These are phyloP conservation scores for Koerneria pararmatus DNA, from an alignment of 2,888 invertebrate genomes.

Conservation along the genomic window DNA sequence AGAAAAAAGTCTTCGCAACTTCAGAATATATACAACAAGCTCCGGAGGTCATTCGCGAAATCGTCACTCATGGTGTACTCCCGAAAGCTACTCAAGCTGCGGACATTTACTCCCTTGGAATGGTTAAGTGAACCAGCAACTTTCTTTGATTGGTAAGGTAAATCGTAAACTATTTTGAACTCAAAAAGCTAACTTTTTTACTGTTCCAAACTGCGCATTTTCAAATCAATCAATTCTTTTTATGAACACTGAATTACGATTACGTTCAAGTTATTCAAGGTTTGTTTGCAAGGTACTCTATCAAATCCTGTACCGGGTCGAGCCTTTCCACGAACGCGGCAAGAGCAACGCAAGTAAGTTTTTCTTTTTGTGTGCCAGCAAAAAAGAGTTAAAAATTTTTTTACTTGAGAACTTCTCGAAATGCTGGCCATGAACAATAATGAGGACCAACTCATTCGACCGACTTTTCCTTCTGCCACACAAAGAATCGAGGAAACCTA, in stretches of 20 bases:
- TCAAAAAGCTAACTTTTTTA: no score
- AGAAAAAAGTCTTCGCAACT: constrained; percentile 21
- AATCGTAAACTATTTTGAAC: no score
- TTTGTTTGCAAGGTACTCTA: constrained; percentile 40
- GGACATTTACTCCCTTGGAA: constrained; percentile 53
- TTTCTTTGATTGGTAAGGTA: no score
- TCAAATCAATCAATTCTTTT: no score
- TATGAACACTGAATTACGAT: no score
- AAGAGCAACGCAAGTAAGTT: constrained; percentile 43
- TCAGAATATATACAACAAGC: constrained; percentile 57
- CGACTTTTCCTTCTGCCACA: constrained; percentile 46
- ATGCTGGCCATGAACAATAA: constrained; percentile 56
- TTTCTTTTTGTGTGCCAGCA: neutral
- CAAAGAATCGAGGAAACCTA: constrained; percentile 43
- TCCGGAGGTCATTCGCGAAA: constrained; percentile 55
- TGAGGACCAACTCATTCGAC: constrained; percentile 53
- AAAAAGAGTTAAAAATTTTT: neutral
- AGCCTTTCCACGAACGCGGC: constrained; percentile 54
- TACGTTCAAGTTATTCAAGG: no score
- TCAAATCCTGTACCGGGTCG: constrained; percentile 54
- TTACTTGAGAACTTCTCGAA: constrained; percentile 49
- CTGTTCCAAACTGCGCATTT: no score
- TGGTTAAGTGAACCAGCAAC: no score
- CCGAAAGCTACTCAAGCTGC: constrained; percentile 48
- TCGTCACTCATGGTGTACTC: constrained; percentile 44